A percentile compares a stretch with the other conserved stretches of the same genome.
Evolutionary conservation across 2,888 invertebrate genomes (phyloP).

Genomic region (Trypoxylon attenuatum): DNA sequence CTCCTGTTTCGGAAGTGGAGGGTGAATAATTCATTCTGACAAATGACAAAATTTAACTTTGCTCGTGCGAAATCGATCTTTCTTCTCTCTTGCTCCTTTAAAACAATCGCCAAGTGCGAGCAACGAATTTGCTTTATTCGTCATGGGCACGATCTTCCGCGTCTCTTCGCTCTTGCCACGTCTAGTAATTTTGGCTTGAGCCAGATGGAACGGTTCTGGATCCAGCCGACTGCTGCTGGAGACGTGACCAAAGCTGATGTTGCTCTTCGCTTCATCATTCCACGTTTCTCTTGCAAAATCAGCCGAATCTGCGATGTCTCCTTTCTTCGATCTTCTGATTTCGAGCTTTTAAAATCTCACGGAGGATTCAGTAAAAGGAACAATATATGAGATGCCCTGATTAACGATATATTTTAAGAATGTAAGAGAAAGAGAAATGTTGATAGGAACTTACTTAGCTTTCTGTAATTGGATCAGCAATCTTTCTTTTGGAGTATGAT

Average conservation of each 20-base stretch:
- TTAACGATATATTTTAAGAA: too few species aligned
- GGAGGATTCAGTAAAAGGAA: too few species aligned
- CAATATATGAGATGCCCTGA: too few species aligned
- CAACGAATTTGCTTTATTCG: slow-evolving; percentile 5
- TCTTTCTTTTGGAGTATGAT: too few species aligned
- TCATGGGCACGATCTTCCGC: slow-evolving; percentile 3
- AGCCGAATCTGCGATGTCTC: neutral
- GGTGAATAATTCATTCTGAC: slow-evolving; percentile 37
- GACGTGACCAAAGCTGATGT: neutral
- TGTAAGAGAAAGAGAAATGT: too few species aligned
- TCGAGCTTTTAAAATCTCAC: too few species aligned
- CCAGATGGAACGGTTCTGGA: neutral
- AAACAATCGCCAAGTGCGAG: slow-evolving; percentile 10
- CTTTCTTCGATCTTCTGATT: too few species aligned
- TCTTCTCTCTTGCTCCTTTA: neutral
- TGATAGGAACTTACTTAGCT: too few species aligned
- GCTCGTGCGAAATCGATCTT: neutral
- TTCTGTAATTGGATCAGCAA: too few species aligned
- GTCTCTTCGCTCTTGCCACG: neutral
- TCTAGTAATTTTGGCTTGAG: neutral
- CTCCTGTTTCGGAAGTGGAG: slow-evolving; percentile 2
- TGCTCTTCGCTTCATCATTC: neutral
- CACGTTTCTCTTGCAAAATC: neutral
- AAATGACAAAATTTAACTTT: slow-evolving; percentile 18
- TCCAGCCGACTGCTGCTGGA: neutral